Evolutionary conservation across 2,113 vertebrate species (phyloP).

Genomic region (Bagarius yarrelli): DNA sequence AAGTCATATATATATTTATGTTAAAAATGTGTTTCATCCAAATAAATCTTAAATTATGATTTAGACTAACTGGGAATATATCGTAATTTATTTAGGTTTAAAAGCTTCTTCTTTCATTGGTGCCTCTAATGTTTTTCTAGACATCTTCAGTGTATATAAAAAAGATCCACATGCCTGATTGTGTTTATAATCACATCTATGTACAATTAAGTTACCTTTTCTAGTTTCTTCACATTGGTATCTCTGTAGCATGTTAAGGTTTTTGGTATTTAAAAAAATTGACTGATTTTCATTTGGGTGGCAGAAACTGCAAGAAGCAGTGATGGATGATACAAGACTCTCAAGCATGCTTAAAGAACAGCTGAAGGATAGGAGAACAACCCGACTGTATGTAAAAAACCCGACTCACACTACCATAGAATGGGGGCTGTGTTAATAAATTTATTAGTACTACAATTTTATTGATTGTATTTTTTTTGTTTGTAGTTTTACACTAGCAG

Average conservation of each 20-base stretch:
- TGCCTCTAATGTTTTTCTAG: background rate
- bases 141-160: background rate
- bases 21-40: background rate
- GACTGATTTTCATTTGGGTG: background rate
- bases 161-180: background rate
- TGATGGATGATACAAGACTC: slow-evolving; percentile 75
- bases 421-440: no score
- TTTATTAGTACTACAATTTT: no score
- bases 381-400: slow-evolving; percentile 72
- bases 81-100: background rate
- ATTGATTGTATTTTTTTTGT: no score
- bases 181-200: background rate
- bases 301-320: slow-evolving; percentile 81
- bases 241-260: background rate
- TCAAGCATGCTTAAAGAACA: slow-evolving; percentile 77
- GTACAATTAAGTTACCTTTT: background rate
- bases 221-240: background rate
- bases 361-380: slow-evolving; percentile 76
- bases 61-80: background rate
- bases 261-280: background rate
- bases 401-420: background rate
- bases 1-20: background rate
- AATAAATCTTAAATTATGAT: background rate
- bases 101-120: background rate
- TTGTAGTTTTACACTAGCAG: background rate